These are phyloP conservation scores for Lutjanus erythropterus DNA, from an alignment of 2,113 vertebrate species.

Conservation along the genomic window DNA sequence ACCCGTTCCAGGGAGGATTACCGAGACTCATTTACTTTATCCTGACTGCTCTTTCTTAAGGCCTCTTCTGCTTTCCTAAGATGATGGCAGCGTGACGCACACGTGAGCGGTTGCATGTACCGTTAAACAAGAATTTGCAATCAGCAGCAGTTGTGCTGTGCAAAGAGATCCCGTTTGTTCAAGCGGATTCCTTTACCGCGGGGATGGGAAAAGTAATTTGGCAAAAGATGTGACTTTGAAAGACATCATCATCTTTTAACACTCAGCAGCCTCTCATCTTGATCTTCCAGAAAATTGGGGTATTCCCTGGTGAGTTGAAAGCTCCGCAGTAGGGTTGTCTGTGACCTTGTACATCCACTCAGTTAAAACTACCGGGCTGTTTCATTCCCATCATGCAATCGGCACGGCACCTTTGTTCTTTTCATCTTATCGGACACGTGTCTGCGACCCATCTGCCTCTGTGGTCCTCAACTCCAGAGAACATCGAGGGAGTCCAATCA, in stretches of 20 bases:
- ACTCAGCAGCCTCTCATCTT: background rate
- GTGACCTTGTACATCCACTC: constrained; percentile 34
- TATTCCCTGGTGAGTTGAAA: constrained; percentile 28
- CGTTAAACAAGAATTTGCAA: constrained; percentile 4
- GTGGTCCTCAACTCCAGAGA: constrained; percentile 9
- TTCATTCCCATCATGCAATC: constrained; percentile 45
- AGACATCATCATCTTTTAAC: constrained; percentile 6
- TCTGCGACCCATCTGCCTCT: constrained; percentile 39
- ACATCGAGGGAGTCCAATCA: constrained; percentile 40
- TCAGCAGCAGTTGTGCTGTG: background rate
- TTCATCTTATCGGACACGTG: constrained; percentile 28
- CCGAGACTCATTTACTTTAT: constrained; percentile 71
- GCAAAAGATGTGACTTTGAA: constrained; percentile 20
- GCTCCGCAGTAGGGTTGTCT: background rate
- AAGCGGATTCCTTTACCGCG: background rate
- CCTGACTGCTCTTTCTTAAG: constrained; percentile 62
- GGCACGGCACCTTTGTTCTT: background rate
- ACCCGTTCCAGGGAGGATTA: constrained; percentile 69
- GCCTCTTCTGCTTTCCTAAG: constrained; percentile 42
- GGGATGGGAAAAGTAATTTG: constrained; percentile 8
- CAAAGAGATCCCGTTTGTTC: constrained; percentile 5
- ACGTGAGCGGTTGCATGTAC: constrained; percentile 29
- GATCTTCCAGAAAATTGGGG: constrained; percentile 2
- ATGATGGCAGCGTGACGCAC: constrained; percentile 41
- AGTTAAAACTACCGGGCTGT: constrained; percentile 8